Base-by-base conservation (phyloP, 2,797 vertebrate genomes). In the Epinephelus awoara region DNA sequence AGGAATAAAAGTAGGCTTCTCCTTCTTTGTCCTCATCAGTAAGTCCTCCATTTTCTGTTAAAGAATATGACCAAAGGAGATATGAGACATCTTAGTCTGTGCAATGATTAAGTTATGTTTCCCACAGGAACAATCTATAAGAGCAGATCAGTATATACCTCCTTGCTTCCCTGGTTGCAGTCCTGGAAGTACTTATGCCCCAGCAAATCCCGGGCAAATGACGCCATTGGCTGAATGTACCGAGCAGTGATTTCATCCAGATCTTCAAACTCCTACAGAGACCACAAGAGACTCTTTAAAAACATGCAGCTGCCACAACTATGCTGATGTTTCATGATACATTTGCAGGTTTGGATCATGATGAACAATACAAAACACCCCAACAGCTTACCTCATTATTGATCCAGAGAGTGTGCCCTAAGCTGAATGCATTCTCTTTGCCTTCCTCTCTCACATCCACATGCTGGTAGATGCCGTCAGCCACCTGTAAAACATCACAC, bases 1-100 rank as follows among this genome's bases (percentile, higher is more conserved):
- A 14, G 98, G 98, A 91, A 99, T 99, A 88, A 99, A 99, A 4
- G 98, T 98, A 14, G 98, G 98, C 86, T 99, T 99, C 92, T 99
- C 98, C 85, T 98, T 97, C 94, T 99, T 99, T 51, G 96, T 93
- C 92, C 95, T 97, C 86, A 98, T 76, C 79, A 99, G 93, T 21
- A 97, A 85, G 85, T 99, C 98, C 91, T 99, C 98, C 96, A 99
- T 97, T 96, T 99, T 99, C 98, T 99, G 85, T 63, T 5, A 64
- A 23, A 68, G 1, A 82, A 57, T 23, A 64, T 62, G 65, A 72
- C 34, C 77, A 61, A 52, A 1, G 18, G 0, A 29, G 3, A 13
- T 1, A 25, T 46, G 6, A 72, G n/a, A 74, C 9, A 42, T 14
- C 23, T 1, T 61, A 11, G 12, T 47, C 38, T 17, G 46, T 15